Percentiles rank a stretch among this genome's conserved stretches.
Conservation (phyloP, 2,888 invertebrate genomes). For the Micropterix aruncella region DNA sequence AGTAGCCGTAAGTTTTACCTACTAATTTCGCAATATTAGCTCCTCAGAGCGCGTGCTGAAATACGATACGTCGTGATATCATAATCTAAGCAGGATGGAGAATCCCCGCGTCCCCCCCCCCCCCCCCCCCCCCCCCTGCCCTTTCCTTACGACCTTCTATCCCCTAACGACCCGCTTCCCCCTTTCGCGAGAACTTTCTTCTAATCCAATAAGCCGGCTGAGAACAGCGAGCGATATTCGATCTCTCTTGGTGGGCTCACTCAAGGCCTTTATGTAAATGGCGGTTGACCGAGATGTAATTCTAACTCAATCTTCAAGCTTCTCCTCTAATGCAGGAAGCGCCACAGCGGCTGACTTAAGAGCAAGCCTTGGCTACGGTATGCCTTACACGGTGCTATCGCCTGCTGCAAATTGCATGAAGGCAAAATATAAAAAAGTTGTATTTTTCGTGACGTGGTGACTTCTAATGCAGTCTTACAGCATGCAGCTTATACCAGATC, state of each 20-base stretch:
- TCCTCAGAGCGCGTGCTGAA: neutral
- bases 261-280: neutral
- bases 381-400: no score
- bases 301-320: neutral
- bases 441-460: no score
- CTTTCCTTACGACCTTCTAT: neutral
- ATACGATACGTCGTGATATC: neutral
- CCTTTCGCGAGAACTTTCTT: neutral
- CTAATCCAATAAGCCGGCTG: neutral
- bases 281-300: neutral
- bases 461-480: no score
- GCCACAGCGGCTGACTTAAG: no score
- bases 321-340: no score
- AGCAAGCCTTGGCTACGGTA: no score
- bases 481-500: no score
- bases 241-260: neutral
- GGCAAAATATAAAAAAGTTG: no score
- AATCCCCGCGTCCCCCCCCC: neutral
- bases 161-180: neutral
- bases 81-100: neutral
- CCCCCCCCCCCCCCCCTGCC: neutral
- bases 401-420: no score
- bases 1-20: no score
- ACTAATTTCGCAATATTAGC: no score
- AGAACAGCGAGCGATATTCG: neutral